Evolutionary conservation across 2,888 invertebrate genomes (phyloP).

Genomic region (Eutolmus rufibarbis): DNA sequence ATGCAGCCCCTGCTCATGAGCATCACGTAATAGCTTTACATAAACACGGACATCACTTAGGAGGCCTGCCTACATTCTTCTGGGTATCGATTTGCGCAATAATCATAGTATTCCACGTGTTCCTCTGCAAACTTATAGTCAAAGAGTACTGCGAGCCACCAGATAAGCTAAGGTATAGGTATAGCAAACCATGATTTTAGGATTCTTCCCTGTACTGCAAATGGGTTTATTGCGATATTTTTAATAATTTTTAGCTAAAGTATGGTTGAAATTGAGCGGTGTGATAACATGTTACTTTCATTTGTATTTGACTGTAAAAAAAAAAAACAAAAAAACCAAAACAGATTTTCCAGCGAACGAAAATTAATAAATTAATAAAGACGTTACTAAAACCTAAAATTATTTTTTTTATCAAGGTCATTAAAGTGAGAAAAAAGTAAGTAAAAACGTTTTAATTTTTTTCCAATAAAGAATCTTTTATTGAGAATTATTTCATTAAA

Average conservation of each 20-base stretch:
- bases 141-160: conserved; percentile 84
- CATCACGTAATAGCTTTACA: conserved; percentile 89
- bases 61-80: conserved; percentile 88
- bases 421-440: background rate
- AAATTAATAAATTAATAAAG: background rate
- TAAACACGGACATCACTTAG: conserved; percentile 87
- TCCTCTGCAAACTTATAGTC: conserved; percentile 89
- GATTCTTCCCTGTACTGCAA: conserved; percentile 46
- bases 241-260: background rate
- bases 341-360: background rate
- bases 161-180: conserved; percentile 73
- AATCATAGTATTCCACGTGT: conserved; percentile 90
- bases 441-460: background rate
- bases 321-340: background rate
- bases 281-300: background rate
- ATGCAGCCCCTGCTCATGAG: conserved; percentile 84
- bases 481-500: background rate
- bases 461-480: background rate
- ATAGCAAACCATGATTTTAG: conserved; percentile 72
- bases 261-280: background rate
- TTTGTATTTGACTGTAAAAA: background rate
- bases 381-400: background rate
- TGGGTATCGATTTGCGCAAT: conserved; percentile 90
- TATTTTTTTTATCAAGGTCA: background rate
- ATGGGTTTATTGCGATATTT: background rate